phyloP scores from a whole-genome alignment of 2,888 invertebrate genomes.

The Cheiracanthium punctorium region DNA sequence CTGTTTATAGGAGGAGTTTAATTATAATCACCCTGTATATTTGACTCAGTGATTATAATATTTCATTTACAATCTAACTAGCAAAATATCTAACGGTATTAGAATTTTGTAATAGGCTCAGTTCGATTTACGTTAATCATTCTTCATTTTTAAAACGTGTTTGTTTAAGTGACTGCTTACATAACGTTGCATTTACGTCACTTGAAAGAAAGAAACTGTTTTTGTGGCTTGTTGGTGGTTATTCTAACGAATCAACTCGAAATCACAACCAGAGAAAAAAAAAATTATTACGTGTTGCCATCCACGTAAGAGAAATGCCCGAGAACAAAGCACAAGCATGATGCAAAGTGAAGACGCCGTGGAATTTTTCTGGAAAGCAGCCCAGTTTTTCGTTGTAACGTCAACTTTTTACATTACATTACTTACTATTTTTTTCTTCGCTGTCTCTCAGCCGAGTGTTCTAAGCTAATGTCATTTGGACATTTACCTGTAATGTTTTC shows the following conservation, averaged over 20 bases:
- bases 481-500: constrained; percentile 62
- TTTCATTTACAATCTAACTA: no score
- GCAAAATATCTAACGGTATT: no score
- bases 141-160: no score
- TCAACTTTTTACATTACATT: background rate
- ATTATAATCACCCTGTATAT: no score
- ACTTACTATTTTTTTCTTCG: background rate
- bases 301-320: constrained; percentile 33
- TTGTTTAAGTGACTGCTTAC: no score
- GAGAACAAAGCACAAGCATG: constrained; percentile 21
- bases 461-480: constrained; percentile 47
- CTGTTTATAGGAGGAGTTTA: no score
- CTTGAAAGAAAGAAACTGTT: background rate
- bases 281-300: constrained; percentile 31
- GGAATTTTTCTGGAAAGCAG: constrained; percentile 26
- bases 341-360: background rate
- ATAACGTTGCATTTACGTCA: background rate
- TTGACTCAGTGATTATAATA: no score
- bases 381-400: constrained; percentile 15
- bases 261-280: constrained; percentile 28
- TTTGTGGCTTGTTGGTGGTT: background rate
- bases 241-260: constrained; percentile 17
- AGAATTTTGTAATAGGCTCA: no score
- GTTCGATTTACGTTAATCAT: no score
- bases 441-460: background rate